phyloP scores from a whole-genome alignment of 2,113 vertebrate species.

The Variabilichromis moorii region DNA sequence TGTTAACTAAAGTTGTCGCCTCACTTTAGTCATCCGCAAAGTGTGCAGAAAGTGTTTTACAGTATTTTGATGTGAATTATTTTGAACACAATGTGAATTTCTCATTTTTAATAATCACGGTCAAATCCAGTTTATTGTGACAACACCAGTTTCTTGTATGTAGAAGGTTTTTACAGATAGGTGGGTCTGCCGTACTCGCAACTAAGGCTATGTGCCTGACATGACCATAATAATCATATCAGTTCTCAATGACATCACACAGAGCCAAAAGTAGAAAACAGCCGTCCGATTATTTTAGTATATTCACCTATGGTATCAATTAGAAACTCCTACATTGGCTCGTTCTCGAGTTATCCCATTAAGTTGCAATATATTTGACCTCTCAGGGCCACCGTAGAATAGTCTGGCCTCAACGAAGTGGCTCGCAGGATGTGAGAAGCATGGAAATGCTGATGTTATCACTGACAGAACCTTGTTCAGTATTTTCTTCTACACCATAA shows the following conservation, averaged over 20 bases:
- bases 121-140: not conserved
- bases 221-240: not conserved
- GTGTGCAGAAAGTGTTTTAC: not conserved
- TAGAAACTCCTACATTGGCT: not conserved
- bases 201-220: not conserved
- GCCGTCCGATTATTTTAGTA: not conserved
- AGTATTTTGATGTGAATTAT: not conserved
- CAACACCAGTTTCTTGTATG: not conserved
- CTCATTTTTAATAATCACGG: not conserved
- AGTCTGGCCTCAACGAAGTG: not conserved
- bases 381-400: not conserved
- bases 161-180: not conserved
- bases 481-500: not conserved
- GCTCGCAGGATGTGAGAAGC: not conserved
- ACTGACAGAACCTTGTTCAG: not conserved
- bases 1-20: not conserved
- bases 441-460: not conserved
- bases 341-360: not conserved
- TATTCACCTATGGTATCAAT: not conserved
- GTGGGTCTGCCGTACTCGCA: not conserved
- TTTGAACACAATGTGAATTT: not conserved
- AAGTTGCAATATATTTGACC: not conserved
- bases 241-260: not conserved
- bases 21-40: not conserved
- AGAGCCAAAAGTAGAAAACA: not conserved